Evolutionary conservation across 2,797 vertebrate genomes (phyloP).

Genomic region (Danio jaintianensis): DNA sequence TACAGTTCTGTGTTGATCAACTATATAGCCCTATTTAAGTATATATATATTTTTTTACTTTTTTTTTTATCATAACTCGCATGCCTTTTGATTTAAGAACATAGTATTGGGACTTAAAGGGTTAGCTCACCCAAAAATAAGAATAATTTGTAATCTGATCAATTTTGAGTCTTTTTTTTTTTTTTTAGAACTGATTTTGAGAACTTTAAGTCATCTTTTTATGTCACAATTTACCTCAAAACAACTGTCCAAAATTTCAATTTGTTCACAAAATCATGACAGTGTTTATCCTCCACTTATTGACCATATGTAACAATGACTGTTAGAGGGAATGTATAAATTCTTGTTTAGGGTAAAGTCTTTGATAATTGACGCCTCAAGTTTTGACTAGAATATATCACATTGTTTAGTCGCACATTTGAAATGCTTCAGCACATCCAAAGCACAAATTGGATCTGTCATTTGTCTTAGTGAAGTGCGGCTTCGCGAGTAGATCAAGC

Average conservation of each 20-base stretch:
- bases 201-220: no score
- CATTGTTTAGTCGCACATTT: neutral
- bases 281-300: neutral
- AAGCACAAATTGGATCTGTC: neutral
- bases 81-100: neutral
- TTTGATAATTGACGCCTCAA: neutral
- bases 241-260: no score
- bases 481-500: neutral
- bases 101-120: neutral
- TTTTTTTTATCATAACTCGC: no score
- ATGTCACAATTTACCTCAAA: no score
- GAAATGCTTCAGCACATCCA: neutral
- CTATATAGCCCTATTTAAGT: no score
- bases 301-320: neutral
- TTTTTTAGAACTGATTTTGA: no score
- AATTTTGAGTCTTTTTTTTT: no score
- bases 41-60: no score
- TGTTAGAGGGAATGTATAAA: neutral
- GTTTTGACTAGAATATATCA: neutral
- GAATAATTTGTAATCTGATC: no score
- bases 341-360: no score
- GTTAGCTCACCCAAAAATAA: no score
- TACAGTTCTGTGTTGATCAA: no score
- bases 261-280: neutral
- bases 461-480: neutral